Percentiles rank a stretch among this genome's conserved stretches.
These are phyloP conservation scores for Channa maculata DNA, from an alignment of 2,113 vertebrate species.

Conservation along the genomic window DNA sequence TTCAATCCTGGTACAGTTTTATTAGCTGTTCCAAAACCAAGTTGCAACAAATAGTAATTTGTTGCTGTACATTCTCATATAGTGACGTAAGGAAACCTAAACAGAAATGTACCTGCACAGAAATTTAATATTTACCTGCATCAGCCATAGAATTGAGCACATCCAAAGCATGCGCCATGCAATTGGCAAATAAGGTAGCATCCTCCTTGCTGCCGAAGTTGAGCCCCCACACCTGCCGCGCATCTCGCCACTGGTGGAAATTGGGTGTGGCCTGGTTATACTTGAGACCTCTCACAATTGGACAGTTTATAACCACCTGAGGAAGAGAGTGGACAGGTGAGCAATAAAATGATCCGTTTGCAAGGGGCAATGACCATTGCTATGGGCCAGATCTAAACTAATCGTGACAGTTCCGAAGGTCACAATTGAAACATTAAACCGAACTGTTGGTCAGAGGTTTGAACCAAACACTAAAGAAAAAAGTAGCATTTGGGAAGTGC, in stretches of 20 bases:
- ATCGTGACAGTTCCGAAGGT: not conserved
- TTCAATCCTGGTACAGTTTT: no score
- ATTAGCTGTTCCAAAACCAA: not conserved
- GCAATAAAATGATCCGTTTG: not conserved
- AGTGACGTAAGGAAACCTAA: not conserved
- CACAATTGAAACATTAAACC: not conserved
- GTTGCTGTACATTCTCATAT: not conserved
- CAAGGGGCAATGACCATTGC: not conserved
- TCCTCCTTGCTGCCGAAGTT: conserved; percentile 94
- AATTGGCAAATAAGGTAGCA: conserved; percentile 85
- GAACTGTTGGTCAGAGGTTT: not conserved
- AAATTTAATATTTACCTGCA: conserved; percentile 65
- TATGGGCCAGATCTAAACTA: not conserved
- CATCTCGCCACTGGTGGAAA: conserved; percentile 94
- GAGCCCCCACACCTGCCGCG: conserved; percentile 93
- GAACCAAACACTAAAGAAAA: not conserved
- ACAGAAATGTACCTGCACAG: not conserved
- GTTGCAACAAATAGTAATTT: no score
- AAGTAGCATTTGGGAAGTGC: not conserved
- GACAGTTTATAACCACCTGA: conserved; percentile 94
- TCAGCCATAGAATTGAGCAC: conserved; percentile 79
- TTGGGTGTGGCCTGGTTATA: conserved; percentile 94
- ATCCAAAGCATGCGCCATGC: conserved; percentile 84
- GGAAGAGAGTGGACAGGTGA: not conserved
- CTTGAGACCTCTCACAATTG: conserved; percentile 88